These are phyloP conservation scores for Gymnogyps californianus DNA, from an alignment of 2,113 vertebrate genomes.

Conservation along the genomic window DNA sequence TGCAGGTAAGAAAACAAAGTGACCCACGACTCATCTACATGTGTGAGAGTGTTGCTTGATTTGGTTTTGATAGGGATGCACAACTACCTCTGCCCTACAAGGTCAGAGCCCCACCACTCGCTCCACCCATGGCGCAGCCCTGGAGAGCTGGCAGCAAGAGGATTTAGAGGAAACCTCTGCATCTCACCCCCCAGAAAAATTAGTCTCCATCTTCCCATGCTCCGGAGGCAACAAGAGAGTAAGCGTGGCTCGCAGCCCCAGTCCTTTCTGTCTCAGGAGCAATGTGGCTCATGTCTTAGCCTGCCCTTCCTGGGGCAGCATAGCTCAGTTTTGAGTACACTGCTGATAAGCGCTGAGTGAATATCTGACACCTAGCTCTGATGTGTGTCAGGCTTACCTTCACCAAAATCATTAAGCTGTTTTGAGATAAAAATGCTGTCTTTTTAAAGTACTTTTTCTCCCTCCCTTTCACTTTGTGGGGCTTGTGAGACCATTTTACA, in stretches of 20 bases:
- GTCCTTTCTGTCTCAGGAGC: not conserved
- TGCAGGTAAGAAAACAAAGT: slow-evolving; percentile 79
- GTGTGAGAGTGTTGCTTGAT: not conserved
- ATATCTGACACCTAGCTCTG: not conserved
- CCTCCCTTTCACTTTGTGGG: not conserved
- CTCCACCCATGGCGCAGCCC: fast-evolving
- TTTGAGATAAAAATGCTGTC: not conserved
- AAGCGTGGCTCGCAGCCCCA: not conserved
- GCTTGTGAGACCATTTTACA: not conserved
- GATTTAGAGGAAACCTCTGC: not conserved
- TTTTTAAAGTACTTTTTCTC: not conserved
- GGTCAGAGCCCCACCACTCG: not conserved
- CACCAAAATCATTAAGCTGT: not conserved
- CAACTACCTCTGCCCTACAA: not conserved
- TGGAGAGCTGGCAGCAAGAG: not conserved
- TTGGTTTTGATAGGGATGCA: not conserved
- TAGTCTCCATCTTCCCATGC: not conserved
- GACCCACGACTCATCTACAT: not conserved
- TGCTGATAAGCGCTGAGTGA: not conserved
- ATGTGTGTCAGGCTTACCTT: not conserved
- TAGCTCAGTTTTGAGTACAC: not conserved
- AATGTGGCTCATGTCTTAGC: not conserved
- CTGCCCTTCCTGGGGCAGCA: not conserved
- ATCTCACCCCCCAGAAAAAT: not conserved
- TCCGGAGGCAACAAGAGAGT: not conserved